Base-by-base conservation (phyloP, 2,113 vertebrate species). In the Microcebus lehilahytsara region DNA sequence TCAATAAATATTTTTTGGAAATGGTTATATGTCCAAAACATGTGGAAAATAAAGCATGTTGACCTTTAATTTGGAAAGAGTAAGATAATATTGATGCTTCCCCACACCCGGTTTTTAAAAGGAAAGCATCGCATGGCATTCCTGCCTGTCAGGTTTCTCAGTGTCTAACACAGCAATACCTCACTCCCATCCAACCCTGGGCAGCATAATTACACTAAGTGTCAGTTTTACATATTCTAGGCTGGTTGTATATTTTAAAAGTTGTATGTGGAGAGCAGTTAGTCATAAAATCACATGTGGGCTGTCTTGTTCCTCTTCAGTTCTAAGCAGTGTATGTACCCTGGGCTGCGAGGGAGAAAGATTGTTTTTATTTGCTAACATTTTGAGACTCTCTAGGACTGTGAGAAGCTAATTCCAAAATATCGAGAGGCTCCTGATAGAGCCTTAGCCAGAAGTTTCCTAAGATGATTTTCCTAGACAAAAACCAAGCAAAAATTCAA, bases 351-450 rank as follows among this genome's bases (percentile, higher is more conserved):
- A 93, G 88, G 90, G 89, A 97, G 98, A 95, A 89, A 96, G 92
- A 95, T 46, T 96, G 95, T 94, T 83, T 98, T 96, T 93, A 96
- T 97, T 97, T 97, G 95, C 81, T 89, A 58, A 79, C 88, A 94
- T 95, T 97, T 85, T 0, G 96, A 91, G 85, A 88, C 40, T 95
- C 85, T 78, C n/a, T 80, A 77, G 97, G 93, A 87, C 79, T 11
- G 14, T 7, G 66, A 79, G 62, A 77, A 92, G n/a, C 40, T 53
- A 32, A 80, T 86, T 85, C 91, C 78, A 6, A 75, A 84, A 40
- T 56, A 60, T 3, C 12, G 32, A 67, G 66, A 89, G 34, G 25
- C 30, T 42, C 9, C 49, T 46, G 53, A 62, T 12, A 27, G 34
- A 37, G 49, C 40, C 25, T 56, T 20, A 89, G 46, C 2, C 56